A percentile compares a stretch with the other conserved stretches of the same genome.
Conservation (phyloP, 2,797 vertebrate genomes). For the Gymnothorax reevesii region DNA sequence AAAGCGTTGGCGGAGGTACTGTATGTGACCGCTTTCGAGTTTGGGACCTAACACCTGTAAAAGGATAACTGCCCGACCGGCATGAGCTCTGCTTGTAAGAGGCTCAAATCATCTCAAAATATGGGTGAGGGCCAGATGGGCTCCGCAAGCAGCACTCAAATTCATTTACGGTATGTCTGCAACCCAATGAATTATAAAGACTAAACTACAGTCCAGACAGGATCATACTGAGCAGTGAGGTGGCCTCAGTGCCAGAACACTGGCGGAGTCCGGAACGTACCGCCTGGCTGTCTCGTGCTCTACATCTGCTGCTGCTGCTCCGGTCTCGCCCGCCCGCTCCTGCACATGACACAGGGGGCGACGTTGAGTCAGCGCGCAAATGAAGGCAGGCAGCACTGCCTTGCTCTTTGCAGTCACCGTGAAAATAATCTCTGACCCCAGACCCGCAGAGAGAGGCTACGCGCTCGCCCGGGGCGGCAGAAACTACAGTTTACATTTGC, state of each 20-base stretch:
- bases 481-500: too few relatives aligned
- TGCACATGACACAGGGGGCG: not conserved
- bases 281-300: not conserved
- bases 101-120: not conserved
- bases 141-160: not conserved
- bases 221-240: not conserved
- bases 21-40: too few relatives aligned
- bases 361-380: not conserved
- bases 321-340: not conserved
- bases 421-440: not conserved
- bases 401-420: not conserved
- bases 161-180: not conserved
- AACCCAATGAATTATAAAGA: not conserved
- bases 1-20: too few relatives aligned
- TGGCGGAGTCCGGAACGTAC: not conserved
- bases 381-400: not conserved
- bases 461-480: too few relatives aligned
- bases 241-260: not conserved
- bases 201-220: not conserved
- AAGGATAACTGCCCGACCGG: too few relatives aligned
- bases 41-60: too few relatives aligned
- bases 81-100: not conserved
- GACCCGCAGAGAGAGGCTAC: not conserved
- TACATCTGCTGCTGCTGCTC: not conserved
- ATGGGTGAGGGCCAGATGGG: not conserved